phyloP scores from a whole-genome alignment of 2,888 invertebrate species.

The Cataglyphis livida region DNA sequence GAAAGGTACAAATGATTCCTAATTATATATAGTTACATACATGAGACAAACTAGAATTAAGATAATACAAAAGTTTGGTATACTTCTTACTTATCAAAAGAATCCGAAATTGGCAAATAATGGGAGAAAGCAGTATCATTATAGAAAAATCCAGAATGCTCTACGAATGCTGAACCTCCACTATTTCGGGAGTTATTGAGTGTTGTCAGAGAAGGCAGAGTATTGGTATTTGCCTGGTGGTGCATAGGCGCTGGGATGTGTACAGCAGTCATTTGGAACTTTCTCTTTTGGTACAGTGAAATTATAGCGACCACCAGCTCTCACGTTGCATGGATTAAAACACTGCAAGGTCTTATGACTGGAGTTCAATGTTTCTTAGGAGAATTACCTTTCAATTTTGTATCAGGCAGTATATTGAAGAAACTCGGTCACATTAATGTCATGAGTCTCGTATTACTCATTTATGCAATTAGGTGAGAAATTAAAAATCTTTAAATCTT shows the following conservation, averaged over 20 bases:
- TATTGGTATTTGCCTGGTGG: slow-evolving; percentile 92
- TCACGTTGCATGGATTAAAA: slow-evolving; percentile 88
- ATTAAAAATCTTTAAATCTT: background rate
- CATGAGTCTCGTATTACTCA: slow-evolving; percentile 93
- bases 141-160: slow-evolving; percentile 73
- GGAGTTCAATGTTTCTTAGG: slow-evolving; percentile 94
- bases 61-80: slow-evolving; percentile 54
- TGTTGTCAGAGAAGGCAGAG: slow-evolving; percentile 78
- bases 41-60: background rate
- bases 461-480: slow-evolving; percentile 89
- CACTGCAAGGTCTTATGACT: slow-evolving; percentile 90
- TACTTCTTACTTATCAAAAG: slow-evolving; percentile 67
- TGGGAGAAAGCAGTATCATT: slow-evolving; percentile 73
- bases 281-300: slow-evolving; percentile 94
- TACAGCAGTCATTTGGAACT: slow-evolving; percentile 95
- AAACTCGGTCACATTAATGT: slow-evolving; percentile 92
- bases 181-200: slow-evolving; percentile 79
- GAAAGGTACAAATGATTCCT: slow-evolving; percentile 79
- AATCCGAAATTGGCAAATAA: slow-evolving; percentile 70
- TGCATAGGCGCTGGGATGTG: slow-evolving; percentile 93
- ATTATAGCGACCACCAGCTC: slow-evolving; percentile 88
- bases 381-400: slow-evolving; percentile 94
- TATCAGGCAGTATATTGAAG: slow-evolving; percentile 87
- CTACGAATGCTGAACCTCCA: slow-evolving; percentile 76
- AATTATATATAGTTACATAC: background rate